A percentile compares a stretch with the other conserved stretches of the same genome.
These are phyloP conservation scores for Phylloscopus trochilus DNA, from an alignment of 2,113 vertebrate species.

Conservation along the genomic window DNA sequence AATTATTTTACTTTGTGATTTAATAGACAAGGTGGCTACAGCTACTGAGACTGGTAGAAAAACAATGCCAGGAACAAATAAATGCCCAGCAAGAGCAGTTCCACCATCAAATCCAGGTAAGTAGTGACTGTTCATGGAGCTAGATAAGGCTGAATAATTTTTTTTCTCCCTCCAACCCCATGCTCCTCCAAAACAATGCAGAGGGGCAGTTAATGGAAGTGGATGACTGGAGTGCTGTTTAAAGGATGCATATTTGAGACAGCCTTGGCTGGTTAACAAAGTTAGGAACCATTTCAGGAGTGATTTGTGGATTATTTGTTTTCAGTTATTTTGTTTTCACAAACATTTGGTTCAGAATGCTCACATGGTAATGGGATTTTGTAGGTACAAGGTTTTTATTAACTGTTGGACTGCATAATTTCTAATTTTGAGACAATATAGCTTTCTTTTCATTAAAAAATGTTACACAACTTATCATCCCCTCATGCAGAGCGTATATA, in stretches of 20 bases:
- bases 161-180: neutral
- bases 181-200: neutral
- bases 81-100: constrained; percentile 91
- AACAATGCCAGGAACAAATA: constrained; percentile 92
- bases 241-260: neutral
- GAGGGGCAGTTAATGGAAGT: neutral
- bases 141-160: neutral
- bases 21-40: constrained; percentile 88
- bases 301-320: neutral
- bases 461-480: neutral
- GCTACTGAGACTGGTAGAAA: constrained; percentile 88
- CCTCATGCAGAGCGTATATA: neutral
- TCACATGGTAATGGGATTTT: neutral
- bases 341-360: neutral
- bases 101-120: constrained; percentile 90
- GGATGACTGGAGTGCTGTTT: neutral
- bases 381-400: neutral
- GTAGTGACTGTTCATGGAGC: neutral
- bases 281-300: neutral
- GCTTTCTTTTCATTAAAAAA: neutral
- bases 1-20: constrained; percentile 48
- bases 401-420: neutral
- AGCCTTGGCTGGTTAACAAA: neutral
- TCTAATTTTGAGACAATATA: neutral
- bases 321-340: neutral